Evolutionary conservation across 1,140 invertebrate genomes (phyloP), one percentile per base, ranked within the genome.

Genomic region (Pantala flavescens): DNA sequence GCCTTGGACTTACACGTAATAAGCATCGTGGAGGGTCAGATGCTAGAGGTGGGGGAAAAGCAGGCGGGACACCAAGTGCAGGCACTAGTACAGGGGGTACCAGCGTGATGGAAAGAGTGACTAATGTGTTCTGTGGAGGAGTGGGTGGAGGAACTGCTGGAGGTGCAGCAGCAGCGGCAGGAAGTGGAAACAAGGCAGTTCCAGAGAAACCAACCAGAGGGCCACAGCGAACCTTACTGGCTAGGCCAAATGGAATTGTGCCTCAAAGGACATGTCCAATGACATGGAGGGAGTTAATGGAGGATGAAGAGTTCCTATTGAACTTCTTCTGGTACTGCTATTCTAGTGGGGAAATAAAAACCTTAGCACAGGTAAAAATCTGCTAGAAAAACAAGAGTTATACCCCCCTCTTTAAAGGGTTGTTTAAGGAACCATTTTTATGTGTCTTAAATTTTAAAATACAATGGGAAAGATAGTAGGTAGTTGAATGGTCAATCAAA

Each of bases 311-410:
- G 76, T 97, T 97, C 82, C 87, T 97, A 12, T 86, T 86, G 24
- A 86, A 87, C 76, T 94, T 97, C 84, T 96, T 97, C 84, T 84
- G 89, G 19, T 96, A 95, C 80, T 96, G 96, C 81, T 96, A 97
- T 81, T 89, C 87, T 70, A 84, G 92, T 0, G 87, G 85, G 70
- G 95, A 97, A 77, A 85, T 93, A 75, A 87, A 90, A 70, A 83
- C 87, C 9, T 84, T 97, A 77, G 91, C 93, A 21, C 91, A 93
- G 85, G 90, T 91, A 77, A 79, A 78, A 23, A 5, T 43, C 43
- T n/a, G 19, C 2, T 2, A 63, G 49, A 21, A 7, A 5, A 63
- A 63, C 49, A 63, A 36, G 28, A 36, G 28, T 36, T 36, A 36
- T 36, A 36, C 9, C 28, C 9, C 28, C 28, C 28, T 36, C 28